Base-by-base conservation (phyloP, 2,888 invertebrate species). In the Patella depressa region DNA sequence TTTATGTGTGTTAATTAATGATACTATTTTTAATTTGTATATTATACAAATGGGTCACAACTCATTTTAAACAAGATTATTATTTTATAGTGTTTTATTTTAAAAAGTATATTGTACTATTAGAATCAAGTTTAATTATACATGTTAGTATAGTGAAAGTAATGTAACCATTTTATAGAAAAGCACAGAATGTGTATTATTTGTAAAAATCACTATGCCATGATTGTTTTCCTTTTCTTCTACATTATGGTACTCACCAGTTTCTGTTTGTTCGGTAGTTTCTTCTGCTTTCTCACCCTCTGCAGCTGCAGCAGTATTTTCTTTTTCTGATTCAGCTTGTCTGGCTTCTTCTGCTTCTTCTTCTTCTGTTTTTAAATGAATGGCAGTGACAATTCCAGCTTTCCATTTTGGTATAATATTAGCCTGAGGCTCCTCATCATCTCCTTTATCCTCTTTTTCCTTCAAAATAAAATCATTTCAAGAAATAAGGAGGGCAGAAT, bases 341-440 rank as follows among this genome's bases (percentile, higher is more conserved):
- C 72, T 59, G 19, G 54, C 77, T 34, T 85, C 86, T 54, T 86
- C 87, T 45, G 86, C 83, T 19, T 85, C 87, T n/a, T 89, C 88
- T 12, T 87, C 88, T 54, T 88, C 88, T 11, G 89, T 85, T 71
- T 87, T 86, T n/a, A 90, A 81, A 29, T 86, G 85, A 73, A 91
- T 87, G 55, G 88, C 88, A 19, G 89, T 89, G 59, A 90, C 87
- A 29, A 80, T 80, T 24, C 89, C 88, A 24, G 91, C 90, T 79
- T 89, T 89, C 91, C 91, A 91, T 79, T 89, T 90, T 19, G 90
- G 86, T 11, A 89, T 84, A 17, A 90, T 83, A 76, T 85, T 86
- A 11, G 85, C 83, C 73, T 84, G 83, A 5, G 84, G 83, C 71
- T 91, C 91, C 73, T 91, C 88, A 54, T 88, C 88, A 34, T 88